These are phyloP conservation scores for Cyprinodon tularosa DNA, from an alignment of 2,113 vertebrate species.

Conservation along the genomic window DNA sequence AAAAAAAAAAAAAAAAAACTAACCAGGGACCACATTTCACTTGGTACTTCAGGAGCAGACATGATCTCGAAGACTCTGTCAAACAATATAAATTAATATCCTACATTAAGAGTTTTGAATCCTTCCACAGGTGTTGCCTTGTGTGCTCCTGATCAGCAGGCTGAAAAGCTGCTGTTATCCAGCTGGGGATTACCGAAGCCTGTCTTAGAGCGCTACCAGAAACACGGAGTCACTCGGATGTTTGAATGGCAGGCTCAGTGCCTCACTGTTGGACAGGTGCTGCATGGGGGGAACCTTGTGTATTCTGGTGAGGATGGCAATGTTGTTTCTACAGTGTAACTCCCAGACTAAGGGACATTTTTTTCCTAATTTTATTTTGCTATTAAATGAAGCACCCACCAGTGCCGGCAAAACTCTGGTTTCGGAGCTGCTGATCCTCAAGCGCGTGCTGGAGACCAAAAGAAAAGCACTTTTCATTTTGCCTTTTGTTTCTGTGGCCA, in stretches of 20 bases:
- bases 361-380: neutral
- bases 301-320: slow-evolving; percentile 87
- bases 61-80: neutral
- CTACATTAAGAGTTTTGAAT: neutral
- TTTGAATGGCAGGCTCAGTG: slow-evolving; percentile 99
- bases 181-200: slow-evolving; percentile 92
- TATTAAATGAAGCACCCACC: slow-evolving; percentile 86
- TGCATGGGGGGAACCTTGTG: slow-evolving; percentile 92
- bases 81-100: neutral
- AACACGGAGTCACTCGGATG: slow-evolving; percentile 88
- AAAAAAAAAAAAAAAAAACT: no score
- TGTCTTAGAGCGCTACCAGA: slow-evolving; percentile 88
- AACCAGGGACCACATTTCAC: neutral
- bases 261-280: slow-evolving; percentile 86
- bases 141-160: slow-evolving; percentile 78
- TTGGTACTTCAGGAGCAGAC: no score
- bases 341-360: neutral
- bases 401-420: slow-evolving; percentile 98
- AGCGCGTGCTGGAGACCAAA: slow-evolving; percentile 89
- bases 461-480: slow-evolving; percentile 96
- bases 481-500: slow-evolving; percentile 96
- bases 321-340: neutral
- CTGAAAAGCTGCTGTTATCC: slow-evolving; percentile 87
- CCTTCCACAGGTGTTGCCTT: slow-evolving; percentile 76
- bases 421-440: slow-evolving; percentile 93